phyloP scores from a whole-genome alignment of 2,888 invertebrate species.

The Platypus cylindrus region DNA sequence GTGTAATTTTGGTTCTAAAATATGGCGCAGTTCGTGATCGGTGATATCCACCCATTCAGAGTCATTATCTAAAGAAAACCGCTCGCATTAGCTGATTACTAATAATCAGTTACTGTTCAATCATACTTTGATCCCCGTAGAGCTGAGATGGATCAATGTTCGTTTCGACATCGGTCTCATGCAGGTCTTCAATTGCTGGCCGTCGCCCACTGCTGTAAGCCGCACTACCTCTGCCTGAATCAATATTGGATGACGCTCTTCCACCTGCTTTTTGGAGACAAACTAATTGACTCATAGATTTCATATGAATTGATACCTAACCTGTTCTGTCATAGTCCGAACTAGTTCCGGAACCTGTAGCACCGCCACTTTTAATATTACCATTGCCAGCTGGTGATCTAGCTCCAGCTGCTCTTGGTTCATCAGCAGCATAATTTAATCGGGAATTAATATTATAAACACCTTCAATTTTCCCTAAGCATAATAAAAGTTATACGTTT shows the following conservation, averaged over 20 bases:
- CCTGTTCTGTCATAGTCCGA: conserved; percentile 67
- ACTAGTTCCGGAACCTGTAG: conserved; percentile 48
- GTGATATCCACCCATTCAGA: conserved; percentile 74
- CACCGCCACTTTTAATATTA: conserved; percentile 37
- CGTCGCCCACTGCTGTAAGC: conserved; percentile 63
- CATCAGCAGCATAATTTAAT: conserved; percentile 21
- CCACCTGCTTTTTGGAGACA: conserved; percentile 4
- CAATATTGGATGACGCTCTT: conserved; percentile 49
- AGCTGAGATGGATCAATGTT: neutral
- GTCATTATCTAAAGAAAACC: conserved; percentile 39
- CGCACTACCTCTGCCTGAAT: conserved; percentile 69
- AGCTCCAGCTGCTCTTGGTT: conserved; percentile 35
- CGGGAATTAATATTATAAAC: conserved; percentile 45
- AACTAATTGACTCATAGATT: neutral
- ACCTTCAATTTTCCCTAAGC: conserved; percentile 40
- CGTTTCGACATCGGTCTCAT: neutral
- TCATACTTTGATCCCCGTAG: neutral
- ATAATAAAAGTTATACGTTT: neutral
- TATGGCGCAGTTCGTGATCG: conserved; percentile 65
- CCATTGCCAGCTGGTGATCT: conserved; percentile 2
- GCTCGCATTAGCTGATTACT: neutral
- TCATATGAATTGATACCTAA: conserved; percentile 29
- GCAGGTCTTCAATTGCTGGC: conserved; percentile 30
- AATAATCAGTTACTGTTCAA: neutral
- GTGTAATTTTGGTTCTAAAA: conserved; percentile 62